Evolutionary conservation across 2,113 vertebrate species (phyloP), one percentile per base, ranked within the genome.

Genomic region (Columba livia): DNA sequence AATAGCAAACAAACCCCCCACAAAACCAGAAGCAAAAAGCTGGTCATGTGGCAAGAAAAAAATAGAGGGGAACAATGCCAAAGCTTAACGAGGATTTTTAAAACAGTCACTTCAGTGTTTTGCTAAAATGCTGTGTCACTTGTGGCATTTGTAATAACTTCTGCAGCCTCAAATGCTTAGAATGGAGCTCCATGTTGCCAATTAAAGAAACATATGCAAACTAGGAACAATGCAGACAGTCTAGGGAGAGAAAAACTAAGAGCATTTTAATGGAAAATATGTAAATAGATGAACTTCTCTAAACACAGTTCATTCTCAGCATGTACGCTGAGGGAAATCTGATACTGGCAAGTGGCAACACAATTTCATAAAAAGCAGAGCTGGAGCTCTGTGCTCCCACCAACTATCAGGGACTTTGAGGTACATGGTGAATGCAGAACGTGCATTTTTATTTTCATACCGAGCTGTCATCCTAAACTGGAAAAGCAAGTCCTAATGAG

Each of bases 81-180:
- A 92, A 96, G 95, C 96, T 97, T 97, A 97, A 96, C 91, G 23
- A 94, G 95, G 96, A 93, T 96, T 97, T 97, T 94, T 83, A 69
- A 90, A 97, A 96, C 96, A 94, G 94, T 91, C 92, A 92, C 88
- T 95, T 82, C 92, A 96, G 94, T 97, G 94, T 96, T 97, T 94
- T 92, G 88, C 94, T 93, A 47, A 90, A 94, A 71, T 87, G 94
- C 94, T 95, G 93, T 88, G 92, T 95, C 85, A 90, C 93, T 94
- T 72, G 67, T 38, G 78, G 83, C 42, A 84, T 84, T 84, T 85
- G 50, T 73, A 94, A 84, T 80, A 96, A 94, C 85, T 90, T 93
- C 23, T 78, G 77, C 89, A 77, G 85, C 79, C 89, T 60, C 73
- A 70, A 86, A 94, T 50, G 31, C 86, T 72, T 69, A 66, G 57